Conservation (phyloP, 2,797 vertebrate genomes). For the Poecilia velifera region DNA sequence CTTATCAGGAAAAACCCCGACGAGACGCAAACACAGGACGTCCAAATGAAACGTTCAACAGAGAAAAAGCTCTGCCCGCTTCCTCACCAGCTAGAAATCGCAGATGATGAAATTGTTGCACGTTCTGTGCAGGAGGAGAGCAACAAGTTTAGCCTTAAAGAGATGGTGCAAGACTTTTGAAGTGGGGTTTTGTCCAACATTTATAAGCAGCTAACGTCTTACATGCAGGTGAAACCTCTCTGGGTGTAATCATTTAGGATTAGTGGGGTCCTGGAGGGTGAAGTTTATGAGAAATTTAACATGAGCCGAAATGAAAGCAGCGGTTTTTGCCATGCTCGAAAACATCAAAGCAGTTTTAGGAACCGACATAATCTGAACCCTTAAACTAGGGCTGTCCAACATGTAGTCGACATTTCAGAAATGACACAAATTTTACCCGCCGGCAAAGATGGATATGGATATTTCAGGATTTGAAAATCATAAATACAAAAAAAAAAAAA, state of each 20-base stretch:
- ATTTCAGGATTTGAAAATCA: background rate
- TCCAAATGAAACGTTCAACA: constrained; percentile 37
- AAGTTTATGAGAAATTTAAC: background rate
- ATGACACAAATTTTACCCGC: background rate
- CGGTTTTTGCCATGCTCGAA: background rate
- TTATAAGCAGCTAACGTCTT: constrained; percentile 1
- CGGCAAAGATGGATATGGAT: background rate
- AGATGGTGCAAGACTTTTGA: background rate
- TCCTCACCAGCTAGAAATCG: background rate
- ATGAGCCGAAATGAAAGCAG: background rate
- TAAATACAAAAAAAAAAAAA: background rate
- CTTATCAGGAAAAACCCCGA: constrained; percentile 4
- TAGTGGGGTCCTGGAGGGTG: background rate
- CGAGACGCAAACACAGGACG: constrained; percentile 22
- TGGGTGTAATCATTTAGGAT: background rate
- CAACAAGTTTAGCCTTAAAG: background rate
- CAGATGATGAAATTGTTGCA: constrained; percentile 37
- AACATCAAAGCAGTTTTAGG: background rate
- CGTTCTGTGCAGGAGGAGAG: constrained; percentile 9
- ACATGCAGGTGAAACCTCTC: background rate
- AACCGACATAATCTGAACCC: background rate
- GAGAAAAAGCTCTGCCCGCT: constrained; percentile 16
- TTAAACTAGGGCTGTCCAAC: background rate
- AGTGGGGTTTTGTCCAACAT: background rate
- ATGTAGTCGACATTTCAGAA: background rate